Base-by-base conservation (phyloP, 2,113 vertebrate species). In the Colossoma macropomum region DNA sequence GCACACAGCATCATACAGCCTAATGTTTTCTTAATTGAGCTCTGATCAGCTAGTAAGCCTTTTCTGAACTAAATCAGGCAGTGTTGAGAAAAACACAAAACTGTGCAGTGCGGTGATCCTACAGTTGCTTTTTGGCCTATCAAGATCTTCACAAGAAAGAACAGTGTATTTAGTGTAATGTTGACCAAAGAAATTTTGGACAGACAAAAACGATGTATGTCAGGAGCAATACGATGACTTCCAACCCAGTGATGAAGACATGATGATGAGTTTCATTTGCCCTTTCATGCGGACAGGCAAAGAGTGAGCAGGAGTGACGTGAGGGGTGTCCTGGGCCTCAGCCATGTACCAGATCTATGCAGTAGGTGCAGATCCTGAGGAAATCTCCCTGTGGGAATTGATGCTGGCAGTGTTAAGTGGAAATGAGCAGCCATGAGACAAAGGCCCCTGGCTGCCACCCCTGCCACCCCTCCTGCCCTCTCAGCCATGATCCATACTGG, bases 381-480 rank as follows among this genome's bases (percentile, higher is more conserved):
- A 45, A 0, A 34, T 34, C 16, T 59, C 23, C 17, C 8, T 23
- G 19, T 38, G 17, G 66, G 32, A 69, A 34, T 32, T 34, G 17
- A 34, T 1, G 17, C 32, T 12, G 19, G 19, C 32, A 23, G 30
- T 23, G 17, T 23, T 19, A 38, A 34, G 19, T 38, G 16, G 30
- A 69, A 19, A 23, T 19, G 54, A 66, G 41, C 81, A 75, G 34
- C 59, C 60, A 66, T 66, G 70, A 60, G 38, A 66, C 71, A 75
- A 75, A 80, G 76, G 90, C 91, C 92, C 89, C 88, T 59, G 90
- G 89, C 90, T 91, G 90, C 88, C 90, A 66, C 15, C 63, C 17
- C 27, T 32, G 63, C 50, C 50, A 52, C 15, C 4, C 2, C 54
- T 17, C 30, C 11, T 21, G 66, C 17, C 30, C 66, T 27, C 30